Base-by-base conservation (phyloP, 2,888 invertebrate genomes). In the Acanthosepion pharaonis region DNA sequence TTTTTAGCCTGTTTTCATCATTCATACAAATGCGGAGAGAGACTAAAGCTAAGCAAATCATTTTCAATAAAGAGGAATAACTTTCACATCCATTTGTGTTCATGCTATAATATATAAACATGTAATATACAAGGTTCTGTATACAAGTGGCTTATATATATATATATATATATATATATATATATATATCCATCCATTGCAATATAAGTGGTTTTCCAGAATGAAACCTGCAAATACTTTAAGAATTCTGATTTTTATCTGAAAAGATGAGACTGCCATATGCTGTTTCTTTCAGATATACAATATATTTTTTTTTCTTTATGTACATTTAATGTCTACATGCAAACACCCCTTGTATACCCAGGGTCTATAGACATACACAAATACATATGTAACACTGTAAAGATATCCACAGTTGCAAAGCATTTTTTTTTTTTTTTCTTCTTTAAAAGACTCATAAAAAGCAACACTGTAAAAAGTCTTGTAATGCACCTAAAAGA, bases 101-200 rank as follows among this genome's bases (percentile, higher is more conserved):
- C 91, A 91, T 91, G 23, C 20, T 5, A 42, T 42, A 33, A 20
- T 33, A 33, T 33, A 91, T 5, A 33, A 15, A 9, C 42, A 91
- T 91, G 42, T 15, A 42, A 91, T 91, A 91, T 91, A 23, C 42
- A 91, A 42, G 9, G 3, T 9, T 28, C 0, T 91, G 23, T 91
- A 23, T 91, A 33, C 33, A 8, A 33, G 23, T 28, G 5, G 42
- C 3, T 42, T 91, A n/a, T n/a, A 91, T 91, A 91, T 91, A 91
- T 42, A n/a, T n/a, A 91, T 91, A 91, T 91, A n/a, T n/a, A 91
- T n/a, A 91, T 91, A 91, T 91, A 91, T n/a, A n/a, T 42, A 91
- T 91, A n/a, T 91, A 91, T 91, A 91, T 91, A 91, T n/a, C 3
- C 33, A n/a, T 91, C 9, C 33, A 9, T 91, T n/a, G 3, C 9